phyloP scores from a whole-genome alignment of 2,797 vertebrate species.

The Hoplostethus atlanticus region DNA sequence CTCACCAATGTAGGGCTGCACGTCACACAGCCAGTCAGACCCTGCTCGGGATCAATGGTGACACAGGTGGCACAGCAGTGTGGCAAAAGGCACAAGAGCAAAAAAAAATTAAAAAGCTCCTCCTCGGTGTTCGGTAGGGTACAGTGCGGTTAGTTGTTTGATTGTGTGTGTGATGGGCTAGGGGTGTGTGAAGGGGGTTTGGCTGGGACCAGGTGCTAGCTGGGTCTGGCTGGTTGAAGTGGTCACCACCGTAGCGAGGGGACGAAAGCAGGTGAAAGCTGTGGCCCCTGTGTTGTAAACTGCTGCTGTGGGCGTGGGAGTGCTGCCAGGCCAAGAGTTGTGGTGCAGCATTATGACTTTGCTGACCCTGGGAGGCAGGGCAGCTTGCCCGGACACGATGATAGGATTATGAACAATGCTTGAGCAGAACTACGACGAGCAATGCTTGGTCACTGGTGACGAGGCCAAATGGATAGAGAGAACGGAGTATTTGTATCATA shows the following conservation, averaged over 20 bases:
- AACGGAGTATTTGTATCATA: no score
- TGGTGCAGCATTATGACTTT: neutral
- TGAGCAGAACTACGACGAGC: neutral
- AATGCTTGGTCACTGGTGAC: neutral
- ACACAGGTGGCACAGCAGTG: slow-evolving; percentile 72
- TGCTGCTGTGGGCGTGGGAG: slow-evolving; percentile 11
- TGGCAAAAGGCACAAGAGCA: slow-evolving; percentile 46
- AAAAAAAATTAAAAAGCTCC: slow-evolving; percentile 31
- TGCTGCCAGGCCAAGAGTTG: slow-evolving; percentile 15
- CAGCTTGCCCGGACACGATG: slow-evolving; percentile 5
- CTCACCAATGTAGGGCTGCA: slow-evolving; percentile 11
- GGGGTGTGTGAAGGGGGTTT: slow-evolving; percentile 36
- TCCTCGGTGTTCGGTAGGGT: slow-evolving; percentile 34
- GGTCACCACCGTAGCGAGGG: slow-evolving; percentile 28
- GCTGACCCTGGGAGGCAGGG: neutral
- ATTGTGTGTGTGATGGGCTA: slow-evolving; percentile 25
- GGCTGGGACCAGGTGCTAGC: slow-evolving; percentile 69
- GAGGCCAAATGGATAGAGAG: neutral
- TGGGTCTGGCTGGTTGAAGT: slow-evolving; percentile 65
- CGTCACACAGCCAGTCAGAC: slow-evolving; percentile 46
- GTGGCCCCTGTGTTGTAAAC: slow-evolving; percentile 37
- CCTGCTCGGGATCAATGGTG: slow-evolving; percentile 60
- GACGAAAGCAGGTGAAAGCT: slow-evolving; percentile 48
- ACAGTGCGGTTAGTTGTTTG: slow-evolving; percentile 19
- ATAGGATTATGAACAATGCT: neutral